These are phyloP conservation scores for Aphodius granarius DNA, from an alignment of 2,888 invertebrate genomes.

Conservation along the genomic window DNA sequence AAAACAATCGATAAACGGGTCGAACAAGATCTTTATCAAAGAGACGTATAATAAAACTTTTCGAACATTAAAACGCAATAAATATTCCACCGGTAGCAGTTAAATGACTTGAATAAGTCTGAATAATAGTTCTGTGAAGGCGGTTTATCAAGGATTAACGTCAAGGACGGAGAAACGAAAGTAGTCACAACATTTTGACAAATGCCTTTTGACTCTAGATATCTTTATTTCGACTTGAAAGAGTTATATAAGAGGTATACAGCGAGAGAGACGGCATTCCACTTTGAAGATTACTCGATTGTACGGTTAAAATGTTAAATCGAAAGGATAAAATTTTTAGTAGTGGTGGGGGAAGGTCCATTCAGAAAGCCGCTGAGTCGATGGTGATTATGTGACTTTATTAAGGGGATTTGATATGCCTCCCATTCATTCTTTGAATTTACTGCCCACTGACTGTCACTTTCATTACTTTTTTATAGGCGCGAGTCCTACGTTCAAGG, in stretches of 20 bases:
- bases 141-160: neutral
- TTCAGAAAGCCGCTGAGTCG: constrained; percentile 21
- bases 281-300: constrained; percentile 1
- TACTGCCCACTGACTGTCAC: constrained; percentile 30
- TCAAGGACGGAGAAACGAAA: neutral
- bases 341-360: constrained; percentile 8
- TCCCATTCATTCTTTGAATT: constrained; percentile 29
- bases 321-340: constrained; percentile 1
- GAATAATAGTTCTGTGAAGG: neutral
- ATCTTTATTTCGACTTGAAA: constrained; percentile 24
- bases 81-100: neutral
- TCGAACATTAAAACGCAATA: neutral
- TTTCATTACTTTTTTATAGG: constrained; percentile 26
- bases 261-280: constrained; percentile 17
- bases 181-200: constrained; percentile 35
- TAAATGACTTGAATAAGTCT: neutral
- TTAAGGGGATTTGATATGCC: constrained; percentile 28
- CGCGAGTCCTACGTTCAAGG: neutral
- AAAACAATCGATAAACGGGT: neutral
- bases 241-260: neutral
- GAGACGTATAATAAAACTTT: neutral
- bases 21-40: neutral
- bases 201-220: constrained; percentile 29
- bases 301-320: neutral
- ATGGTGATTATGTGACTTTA: constrained; percentile 29